A percentile compares a stretch with the other conserved stretches of the same genome.
Evolutionary conservation across 2,113 vertebrate genomes (phyloP).

Genomic region (Apaloderma vittatum): DNA sequence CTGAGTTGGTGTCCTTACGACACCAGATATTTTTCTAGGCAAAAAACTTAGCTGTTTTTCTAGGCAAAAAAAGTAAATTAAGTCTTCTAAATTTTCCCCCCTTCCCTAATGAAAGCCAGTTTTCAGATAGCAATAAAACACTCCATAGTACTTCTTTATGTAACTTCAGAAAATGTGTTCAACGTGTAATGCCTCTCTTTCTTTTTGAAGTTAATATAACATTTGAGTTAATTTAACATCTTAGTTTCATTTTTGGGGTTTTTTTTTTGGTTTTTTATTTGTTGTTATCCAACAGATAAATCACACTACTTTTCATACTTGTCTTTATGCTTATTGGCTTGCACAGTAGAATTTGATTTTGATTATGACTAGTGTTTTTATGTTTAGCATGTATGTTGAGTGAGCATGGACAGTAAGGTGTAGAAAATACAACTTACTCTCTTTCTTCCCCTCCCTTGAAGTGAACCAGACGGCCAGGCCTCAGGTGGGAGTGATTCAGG

Average conservation of each 20-base stretch:
- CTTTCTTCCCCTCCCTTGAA: conserved; percentile 34
- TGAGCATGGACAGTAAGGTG: not conserved
- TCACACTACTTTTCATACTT: not conserved
- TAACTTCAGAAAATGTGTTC: not conserved
- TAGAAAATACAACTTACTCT: not conserved
- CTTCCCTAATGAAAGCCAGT: not conserved
- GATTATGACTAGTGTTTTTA: not conserved
- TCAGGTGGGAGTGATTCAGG: conserved; percentile 85
- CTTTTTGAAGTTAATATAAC: not conserved
- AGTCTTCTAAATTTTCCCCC: not conserved
- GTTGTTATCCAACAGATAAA: not conserved
- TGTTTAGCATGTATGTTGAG: not conserved
- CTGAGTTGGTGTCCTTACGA: not conserved
- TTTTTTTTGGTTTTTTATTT: not conserved
- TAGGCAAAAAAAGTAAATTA: not conserved
- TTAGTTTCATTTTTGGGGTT: not conserved
- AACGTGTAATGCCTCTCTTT: not conserved
- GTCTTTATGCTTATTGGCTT: not conserved
- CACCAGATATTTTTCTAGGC: not conserved
- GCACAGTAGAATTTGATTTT: not conserved
- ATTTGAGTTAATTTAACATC: not conserved
- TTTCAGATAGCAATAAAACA: not conserved
- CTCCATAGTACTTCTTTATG: not conserved
- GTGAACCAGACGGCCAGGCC: conserved; percentile 88
- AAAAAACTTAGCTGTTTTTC: not conserved